Conservation (phyloP, 2,113 vertebrate genomes). For the Gobiocypris rarus region DNA sequence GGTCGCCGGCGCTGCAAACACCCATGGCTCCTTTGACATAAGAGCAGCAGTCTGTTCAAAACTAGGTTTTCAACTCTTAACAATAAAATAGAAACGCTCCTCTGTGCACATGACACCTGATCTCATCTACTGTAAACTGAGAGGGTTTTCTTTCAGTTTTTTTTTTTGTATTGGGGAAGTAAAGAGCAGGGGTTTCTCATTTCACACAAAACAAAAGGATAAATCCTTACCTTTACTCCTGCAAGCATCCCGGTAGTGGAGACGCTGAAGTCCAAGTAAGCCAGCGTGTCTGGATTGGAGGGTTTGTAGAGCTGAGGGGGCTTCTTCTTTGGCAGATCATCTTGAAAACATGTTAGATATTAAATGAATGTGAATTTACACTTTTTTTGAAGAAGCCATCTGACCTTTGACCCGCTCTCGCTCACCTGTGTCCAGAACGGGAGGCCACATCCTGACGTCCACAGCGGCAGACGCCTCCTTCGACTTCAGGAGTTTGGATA, state of each 20-base stretch:
- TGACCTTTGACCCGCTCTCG: constrained; percentile 36
- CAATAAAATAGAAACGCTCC: constrained; percentile 11
- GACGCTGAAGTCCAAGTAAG: constrained; percentile 98
- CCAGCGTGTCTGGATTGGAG: constrained; percentile 93
- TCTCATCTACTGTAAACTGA: not conserved
- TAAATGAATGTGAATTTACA: not conserved
- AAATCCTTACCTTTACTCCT: constrained; percentile 88
- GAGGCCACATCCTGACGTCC: constrained; percentile 95
- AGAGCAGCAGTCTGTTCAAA: not conserved
- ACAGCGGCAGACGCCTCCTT: constrained; percentile 93
- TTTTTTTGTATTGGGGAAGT: not conserved
- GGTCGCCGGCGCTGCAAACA: constrained; percentile 15
- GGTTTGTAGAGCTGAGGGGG: constrained; percentile 95
- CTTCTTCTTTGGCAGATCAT: constrained; percentile 99
- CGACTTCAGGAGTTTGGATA: constrained; percentile 94
- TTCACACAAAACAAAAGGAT: not conserved
- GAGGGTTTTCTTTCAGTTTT: not conserved
- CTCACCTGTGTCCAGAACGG: constrained; percentile 95
- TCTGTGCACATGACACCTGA: constrained; percentile 19
- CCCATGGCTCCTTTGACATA: not conserved
- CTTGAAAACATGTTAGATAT: constrained; percentile 67
- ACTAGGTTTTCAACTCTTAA: constrained; percentile 8
- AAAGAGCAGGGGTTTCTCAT: not conserved
- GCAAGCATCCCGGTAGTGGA: constrained; percentile 99
- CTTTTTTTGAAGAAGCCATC: not conserved